Evolutionary conservation across 1,140 invertebrate genomes (phyloP), one percentile per base, ranked within the genome.

Genomic region (Protaetia brevitarsis): DNA sequence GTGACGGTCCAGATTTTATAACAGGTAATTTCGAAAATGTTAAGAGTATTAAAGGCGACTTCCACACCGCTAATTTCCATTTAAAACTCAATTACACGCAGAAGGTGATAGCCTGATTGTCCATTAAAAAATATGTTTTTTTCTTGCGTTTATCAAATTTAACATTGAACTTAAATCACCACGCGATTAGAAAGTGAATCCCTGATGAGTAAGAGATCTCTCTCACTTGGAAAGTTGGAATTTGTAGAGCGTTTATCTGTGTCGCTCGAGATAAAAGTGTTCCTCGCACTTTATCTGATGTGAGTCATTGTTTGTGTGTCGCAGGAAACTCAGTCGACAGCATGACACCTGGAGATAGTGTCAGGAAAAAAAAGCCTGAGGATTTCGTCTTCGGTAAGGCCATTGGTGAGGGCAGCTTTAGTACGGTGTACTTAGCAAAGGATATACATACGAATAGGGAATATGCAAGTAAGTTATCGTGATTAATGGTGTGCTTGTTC

Each of bases 391-490:
- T 98, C 83, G 94, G 94, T 28, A 96, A 95, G 82, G 85, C 94
- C 61, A 93, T 98, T 71, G 96, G 96, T 66, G 95, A 98, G 81
- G 96, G 96, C 64, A 97, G 95, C 77, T 98, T 95, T 80, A 97
- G 95, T 68, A 95, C 92, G 45, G 96, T 98, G 62, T 97, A 94
- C 81, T 82, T 96, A 66, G 94, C 93, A 30, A 95, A 94, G 80
- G 95, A 97, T 80, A 90, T 97, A 57, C 89, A 93, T 73, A 91
- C 88, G 21, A 86, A 86, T 69, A 91, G 89, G 74, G 93, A 97
- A 83, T 96, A 89, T 88, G 96, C 96, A 81, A 97, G 93, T 95
- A 85, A 90, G 90, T 51, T 13, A 45, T 45, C 21, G 21, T 45
- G 8, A 45, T 45, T 23, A 19, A n/a, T n/a, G 13, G 3, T 60